These are phyloP conservation scores for Amphipoea oculea DNA, from an alignment of 2,888 invertebrate species.

Conservation along the genomic window DNA sequence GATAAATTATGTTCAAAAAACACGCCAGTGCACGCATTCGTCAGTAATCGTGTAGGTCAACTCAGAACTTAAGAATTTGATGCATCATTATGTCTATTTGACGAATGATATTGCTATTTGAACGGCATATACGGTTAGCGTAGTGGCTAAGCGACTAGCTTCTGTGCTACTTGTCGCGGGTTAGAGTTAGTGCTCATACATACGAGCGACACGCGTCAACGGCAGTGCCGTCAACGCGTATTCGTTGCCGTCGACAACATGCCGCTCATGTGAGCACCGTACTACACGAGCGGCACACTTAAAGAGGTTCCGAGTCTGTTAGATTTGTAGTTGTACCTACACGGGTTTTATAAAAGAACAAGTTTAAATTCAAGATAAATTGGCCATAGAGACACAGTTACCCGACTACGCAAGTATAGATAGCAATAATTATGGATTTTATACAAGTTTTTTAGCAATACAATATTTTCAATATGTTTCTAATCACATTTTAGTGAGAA, in stretches of 20 bases:
- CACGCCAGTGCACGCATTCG: no score
- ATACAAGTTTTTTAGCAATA: conserved; percentile 17
- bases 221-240: no score
- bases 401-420: conserved; percentile 55
- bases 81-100: neutral
- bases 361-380: conserved; percentile 23
- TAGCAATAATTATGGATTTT: conserved; percentile 42
- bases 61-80: no score
- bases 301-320: neutral
- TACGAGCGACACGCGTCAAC: no score
- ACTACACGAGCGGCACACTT: neutral
- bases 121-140: no score
- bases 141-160: neutral
- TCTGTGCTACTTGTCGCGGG: neutral
- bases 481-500: neutral
- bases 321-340: neutral
- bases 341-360: neutral
- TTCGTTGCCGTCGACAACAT: no score
- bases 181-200: no score
- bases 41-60: no score
- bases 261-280: no score
- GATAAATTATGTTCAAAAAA: neutral
- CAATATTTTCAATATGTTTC: conserved; percentile 2
- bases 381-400: conserved; percentile 45
- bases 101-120: neutral